Evolutionary conservation across 2,888 invertebrate species (phyloP).

Genomic region (Timandra comae): DNA sequence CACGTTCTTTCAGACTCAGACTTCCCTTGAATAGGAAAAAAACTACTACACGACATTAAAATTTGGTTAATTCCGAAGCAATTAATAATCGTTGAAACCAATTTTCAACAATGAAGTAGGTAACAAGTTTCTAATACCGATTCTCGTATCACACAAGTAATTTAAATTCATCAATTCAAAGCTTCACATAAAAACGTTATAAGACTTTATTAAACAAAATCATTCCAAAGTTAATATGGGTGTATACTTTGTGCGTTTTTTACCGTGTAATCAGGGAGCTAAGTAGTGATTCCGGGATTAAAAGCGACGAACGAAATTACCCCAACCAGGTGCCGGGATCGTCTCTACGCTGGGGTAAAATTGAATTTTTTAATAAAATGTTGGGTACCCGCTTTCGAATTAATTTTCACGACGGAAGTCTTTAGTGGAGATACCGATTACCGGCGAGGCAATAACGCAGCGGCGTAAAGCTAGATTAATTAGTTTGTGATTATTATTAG

Average conservation of each 20-base stretch:
- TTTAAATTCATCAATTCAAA: slow-evolving; percentile 15
- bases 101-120: too few relatives aligned
- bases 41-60: too few relatives aligned
- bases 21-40: too few relatives aligned
- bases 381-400: slow-evolving; percentile 15
- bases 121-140: slow-evolving; percentile 3
- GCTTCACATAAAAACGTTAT: slow-evolving; percentile 12
- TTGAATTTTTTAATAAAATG: slow-evolving; percentile 35
- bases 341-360: slow-evolving; percentile 19
- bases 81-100: too few relatives aligned
- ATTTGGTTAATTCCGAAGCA: too few relatives aligned
- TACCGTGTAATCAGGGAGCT: slow-evolving; percentile 32
- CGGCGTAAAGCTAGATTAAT: slow-evolving; percentile 10
- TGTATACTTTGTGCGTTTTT: slow-evolving; percentile 20
- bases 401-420: slow-evolving; percentile 17
- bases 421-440: slow-evolving; percentile 16
- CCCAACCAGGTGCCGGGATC: slow-evolving; percentile 19
- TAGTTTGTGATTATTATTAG: slow-evolving; percentile 7
- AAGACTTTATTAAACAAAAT: slow-evolving; percentile 15
- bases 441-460: slow-evolving; percentile 12
- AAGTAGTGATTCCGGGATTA: slow-evolving; percentile 41
- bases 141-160: neutral
- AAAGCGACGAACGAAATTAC: slow-evolving; percentile 36
- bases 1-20: too few relatives aligned
- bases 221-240: slow-evolving; percentile 13